Conservation (phyloP, 92 coral and sea anemone species). For the Phenganax subtilis region DNA sequence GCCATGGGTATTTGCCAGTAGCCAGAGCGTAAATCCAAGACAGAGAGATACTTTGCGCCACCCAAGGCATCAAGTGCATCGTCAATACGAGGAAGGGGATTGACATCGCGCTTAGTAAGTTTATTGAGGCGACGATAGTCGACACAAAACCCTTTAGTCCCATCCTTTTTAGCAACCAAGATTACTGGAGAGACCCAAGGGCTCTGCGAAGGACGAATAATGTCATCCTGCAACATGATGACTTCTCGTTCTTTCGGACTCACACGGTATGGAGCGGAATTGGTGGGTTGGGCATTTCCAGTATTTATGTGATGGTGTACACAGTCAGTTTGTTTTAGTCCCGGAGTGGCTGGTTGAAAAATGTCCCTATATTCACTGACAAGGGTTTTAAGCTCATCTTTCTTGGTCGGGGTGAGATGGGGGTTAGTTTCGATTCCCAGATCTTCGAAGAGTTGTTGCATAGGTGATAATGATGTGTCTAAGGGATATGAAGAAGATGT, state of each 20-base stretch:
- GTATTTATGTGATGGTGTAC: constrained; percentile 28
- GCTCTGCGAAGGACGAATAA: constrained; percentile 42
- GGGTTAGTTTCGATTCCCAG: constrained; percentile 10
- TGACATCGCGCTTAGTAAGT: constrained; percentile 18
- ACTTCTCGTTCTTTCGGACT: constrained; percentile 42
- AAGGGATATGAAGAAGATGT: too few relatives aligned
- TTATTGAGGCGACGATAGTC: constrained; percentile 29
- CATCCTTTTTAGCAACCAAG: constrained; percentile 11
- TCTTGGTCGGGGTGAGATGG: not conserved
- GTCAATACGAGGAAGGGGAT: constrained; percentile 32
- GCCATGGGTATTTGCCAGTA: constrained; percentile 36
- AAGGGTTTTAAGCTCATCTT: constrained; percentile 8
- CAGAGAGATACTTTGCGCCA: constrained; percentile 6
- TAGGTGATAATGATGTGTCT: too few relatives aligned
- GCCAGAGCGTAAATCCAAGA: constrained; percentile 24
- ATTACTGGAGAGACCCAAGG: constrained; percentile 22
- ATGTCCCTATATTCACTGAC: constrained; percentile 13
- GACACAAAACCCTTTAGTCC: constrained; percentile 6
- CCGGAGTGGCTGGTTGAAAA: not conserved
- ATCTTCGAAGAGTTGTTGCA: not conserved
- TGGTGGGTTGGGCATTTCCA: constrained; percentile 48
- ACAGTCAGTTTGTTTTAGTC: not conserved
- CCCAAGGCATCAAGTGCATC: constrained; percentile 24
- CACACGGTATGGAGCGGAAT: constrained; percentile 50
- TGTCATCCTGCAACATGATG: constrained; percentile 38